Percentiles rank a stretch among this genome's conserved stretches.
phyloP scores from a whole-genome alignment of 2,113 vertebrate genomes.

The Ranitomeya imitator region DNA sequence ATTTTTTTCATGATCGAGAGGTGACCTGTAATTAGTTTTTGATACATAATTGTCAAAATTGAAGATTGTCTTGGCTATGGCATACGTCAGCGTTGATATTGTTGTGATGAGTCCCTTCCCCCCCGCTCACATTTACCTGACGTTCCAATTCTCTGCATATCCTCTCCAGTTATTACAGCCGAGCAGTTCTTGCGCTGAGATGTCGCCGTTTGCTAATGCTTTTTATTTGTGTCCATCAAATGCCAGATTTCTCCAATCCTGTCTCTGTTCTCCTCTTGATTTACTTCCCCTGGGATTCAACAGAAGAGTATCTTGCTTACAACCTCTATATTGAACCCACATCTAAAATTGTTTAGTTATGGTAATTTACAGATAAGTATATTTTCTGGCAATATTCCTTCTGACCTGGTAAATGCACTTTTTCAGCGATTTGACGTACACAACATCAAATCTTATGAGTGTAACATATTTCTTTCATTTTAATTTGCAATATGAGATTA shows the following conservation, averaged over 20 bases:
- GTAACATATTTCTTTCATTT: conserved; percentile 73
- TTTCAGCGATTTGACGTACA: conserved; percentile 60
- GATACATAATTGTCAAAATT: background rate
- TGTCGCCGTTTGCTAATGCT: conserved; percentile 53
- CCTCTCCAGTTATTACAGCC: conserved; percentile 53
- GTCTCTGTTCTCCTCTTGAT: conserved; percentile 49
- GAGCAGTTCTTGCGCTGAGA: background rate
- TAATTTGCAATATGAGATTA: conserved; percentile 64
- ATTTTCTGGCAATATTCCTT: conserved; percentile 69
- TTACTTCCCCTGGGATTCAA: conserved; percentile 59
- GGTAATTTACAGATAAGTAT: conserved; percentile 67
- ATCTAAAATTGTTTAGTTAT: conserved; percentile 66
- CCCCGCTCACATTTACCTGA: background rate
- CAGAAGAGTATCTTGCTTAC: conserved; percentile 51
- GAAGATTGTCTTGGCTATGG: background rate
- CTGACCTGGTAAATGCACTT: conserved; percentile 63
- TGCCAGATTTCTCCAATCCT: conserved; percentile 52
- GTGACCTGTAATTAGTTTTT: background rate
- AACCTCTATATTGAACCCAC: conserved; percentile 60
- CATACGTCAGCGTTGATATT: conserved; percentile 11
- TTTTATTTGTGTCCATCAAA: conserved; percentile 68
- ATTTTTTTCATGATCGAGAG: too few relatives aligned
- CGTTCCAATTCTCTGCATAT: background rate
- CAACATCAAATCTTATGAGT: conserved; percentile 63
- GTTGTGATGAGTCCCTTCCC: background rate